Conservation (phyloP, 2,113 vertebrate genomes). For the Ibidorhyncha struthersii region DNA sequence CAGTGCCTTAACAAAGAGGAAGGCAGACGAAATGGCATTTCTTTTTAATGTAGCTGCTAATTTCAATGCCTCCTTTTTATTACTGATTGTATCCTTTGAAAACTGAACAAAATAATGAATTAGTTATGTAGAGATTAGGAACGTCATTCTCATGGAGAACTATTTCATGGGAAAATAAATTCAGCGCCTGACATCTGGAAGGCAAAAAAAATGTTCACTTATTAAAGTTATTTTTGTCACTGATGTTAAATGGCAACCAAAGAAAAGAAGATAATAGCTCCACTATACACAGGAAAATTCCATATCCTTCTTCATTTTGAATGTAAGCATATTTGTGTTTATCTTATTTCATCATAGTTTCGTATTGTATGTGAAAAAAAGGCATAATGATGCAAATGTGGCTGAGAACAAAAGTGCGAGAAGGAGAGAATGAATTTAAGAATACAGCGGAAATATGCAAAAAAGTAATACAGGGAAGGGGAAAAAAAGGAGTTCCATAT, state of each 20-base stretch:
- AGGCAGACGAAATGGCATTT: neutral
- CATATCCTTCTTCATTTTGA: conserved; percentile 5
- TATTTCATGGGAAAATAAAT: conserved; percentile 23
- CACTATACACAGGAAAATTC: neutral
- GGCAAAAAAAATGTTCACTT: neutral
- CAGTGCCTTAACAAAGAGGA: neutral
- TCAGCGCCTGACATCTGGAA: neutral
- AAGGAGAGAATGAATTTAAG: neutral
- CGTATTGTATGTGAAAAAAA: neutral
- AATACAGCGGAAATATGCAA: neutral
- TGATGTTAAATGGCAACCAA: neutral
- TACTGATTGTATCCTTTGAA: conserved; percentile 15
- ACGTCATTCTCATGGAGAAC: neutral
- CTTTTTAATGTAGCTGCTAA: neutral
- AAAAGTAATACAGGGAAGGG: neutral
- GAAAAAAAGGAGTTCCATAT: neutral
- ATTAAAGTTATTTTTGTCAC: neutral
- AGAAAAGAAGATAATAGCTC: neutral
- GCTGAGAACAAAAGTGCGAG: neutral
- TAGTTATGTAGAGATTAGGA: conserved; percentile 16
- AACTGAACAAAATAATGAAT: conserved; percentile 36
- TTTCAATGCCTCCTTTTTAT: conserved; percentile 12
- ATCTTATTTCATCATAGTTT: neutral
- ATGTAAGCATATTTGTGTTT: neutral
- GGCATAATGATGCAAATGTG: neutral